Conservation (phyloP, 2,113 vertebrate species). For the Dolichotis patagonum region DNA sequence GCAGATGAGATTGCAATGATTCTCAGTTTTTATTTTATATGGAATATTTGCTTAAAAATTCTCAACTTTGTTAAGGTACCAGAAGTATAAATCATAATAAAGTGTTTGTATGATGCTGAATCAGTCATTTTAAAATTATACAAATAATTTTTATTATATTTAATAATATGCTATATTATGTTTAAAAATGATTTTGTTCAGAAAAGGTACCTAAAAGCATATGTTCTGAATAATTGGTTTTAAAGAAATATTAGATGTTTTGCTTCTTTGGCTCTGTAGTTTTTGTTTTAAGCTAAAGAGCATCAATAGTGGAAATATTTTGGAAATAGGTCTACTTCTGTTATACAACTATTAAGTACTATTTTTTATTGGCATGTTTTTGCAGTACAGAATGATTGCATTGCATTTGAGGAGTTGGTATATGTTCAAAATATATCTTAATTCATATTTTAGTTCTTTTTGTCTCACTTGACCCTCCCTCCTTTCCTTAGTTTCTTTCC, state of each 20-base stretch:
- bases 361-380: neutral
- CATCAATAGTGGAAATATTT: neutral
- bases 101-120: neutral
- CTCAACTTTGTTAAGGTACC: neutral
- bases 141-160: neutral
- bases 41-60: neutral
- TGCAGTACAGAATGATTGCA: neutral
- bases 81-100: neutral
- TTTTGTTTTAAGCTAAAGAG: neutral
- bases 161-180: too few relatives aligned
- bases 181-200: too few relatives aligned
- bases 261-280: neutral
- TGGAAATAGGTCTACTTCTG: neutral
- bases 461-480: too few relatives aligned
- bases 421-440: neutral
- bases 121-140: neutral
- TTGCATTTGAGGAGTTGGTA: neutral
- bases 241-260: neutral
- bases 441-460: neutral
- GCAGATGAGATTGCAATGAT: neutral
- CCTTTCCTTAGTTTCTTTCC: neutral
- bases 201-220: neutral
- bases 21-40: conserved; percentile 5
- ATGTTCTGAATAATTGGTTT: neutral
- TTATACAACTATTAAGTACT: neutral